Evolutionary conservation across 2,888 invertebrate species (phyloP).

Genomic region (Leptogaster cylindrica): DNA sequence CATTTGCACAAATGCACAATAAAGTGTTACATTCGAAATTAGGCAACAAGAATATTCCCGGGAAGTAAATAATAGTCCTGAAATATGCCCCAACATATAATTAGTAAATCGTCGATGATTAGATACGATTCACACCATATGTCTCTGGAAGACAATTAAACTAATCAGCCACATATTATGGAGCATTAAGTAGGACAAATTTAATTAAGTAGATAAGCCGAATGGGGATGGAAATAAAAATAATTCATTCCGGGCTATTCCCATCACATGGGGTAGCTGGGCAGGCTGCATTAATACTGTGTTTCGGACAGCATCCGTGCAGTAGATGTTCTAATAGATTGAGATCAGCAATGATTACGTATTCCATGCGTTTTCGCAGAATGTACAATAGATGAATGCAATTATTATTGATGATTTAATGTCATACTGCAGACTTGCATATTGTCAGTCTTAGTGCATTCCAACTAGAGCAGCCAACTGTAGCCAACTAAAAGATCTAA

Average conservation of each 20-base stretch:
- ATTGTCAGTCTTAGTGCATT: too few species aligned
- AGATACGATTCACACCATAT: constrained; percentile 41
- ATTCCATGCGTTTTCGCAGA: constrained; percentile 2
- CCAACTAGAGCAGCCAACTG: too few species aligned
- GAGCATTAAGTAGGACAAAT: constrained; percentile 42
- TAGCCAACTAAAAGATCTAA: too few species aligned
- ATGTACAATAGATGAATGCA: too few species aligned
- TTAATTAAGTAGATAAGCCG: constrained; percentile 42
- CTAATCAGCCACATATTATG: constrained; percentile 43
- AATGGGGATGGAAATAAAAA: constrained; percentile 32
- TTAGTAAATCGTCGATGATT: constrained; percentile 41
- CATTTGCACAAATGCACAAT: neutral
- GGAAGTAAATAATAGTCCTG: neutral
- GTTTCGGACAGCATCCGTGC: neutral
- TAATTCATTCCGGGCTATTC: constrained; percentile 38
- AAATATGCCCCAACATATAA: constrained; percentile 36
- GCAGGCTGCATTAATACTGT: too few species aligned
- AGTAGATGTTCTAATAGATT: neutral
- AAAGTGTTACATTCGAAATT: neutral
- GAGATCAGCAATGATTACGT: constrained; percentile 2
- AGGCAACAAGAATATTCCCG: neutral
- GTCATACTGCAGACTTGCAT: too few species aligned
- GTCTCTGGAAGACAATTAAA: constrained; percentile 39
- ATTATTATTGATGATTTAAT: too few species aligned
- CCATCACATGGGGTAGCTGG: neutral